Evolutionary conservation across 2,797 vertebrate genomes (phyloP).

Genomic region (Tarsius wallacei): DNA sequence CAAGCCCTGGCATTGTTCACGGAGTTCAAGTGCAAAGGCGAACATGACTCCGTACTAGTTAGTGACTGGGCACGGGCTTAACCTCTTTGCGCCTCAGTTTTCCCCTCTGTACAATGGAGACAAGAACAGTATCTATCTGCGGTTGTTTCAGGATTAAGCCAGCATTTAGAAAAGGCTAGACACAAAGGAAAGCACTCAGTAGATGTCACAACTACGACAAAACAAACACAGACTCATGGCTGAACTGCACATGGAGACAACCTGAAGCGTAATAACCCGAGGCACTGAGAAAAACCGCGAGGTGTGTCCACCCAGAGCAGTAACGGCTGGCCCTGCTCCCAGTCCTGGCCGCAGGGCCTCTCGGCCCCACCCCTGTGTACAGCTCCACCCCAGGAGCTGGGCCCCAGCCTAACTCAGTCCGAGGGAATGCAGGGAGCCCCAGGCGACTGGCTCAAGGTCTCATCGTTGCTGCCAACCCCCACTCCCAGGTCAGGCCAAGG

Average conservation of each 20-base stretch:
- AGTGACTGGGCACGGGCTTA: rapidly evolving
- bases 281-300: rapidly evolving
- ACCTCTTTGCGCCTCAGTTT: not conserved
- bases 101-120: not conserved
- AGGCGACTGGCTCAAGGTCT: not conserved
- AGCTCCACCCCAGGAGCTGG: not conserved
- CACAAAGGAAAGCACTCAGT: not conserved
- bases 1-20: not conserved
- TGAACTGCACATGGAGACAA: rapidly evolving
- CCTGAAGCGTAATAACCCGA: rapidly evolving
- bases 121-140: not conserved
- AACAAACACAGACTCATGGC: not conserved
- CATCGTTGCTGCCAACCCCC: not conserved
- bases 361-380: not conserved
- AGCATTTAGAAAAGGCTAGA: not conserved
- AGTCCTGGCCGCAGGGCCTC: not conserved
- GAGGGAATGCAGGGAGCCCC: not conserved
- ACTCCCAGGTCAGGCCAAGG: not conserved
- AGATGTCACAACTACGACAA: not conserved
- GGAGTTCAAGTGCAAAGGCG: not conserved
- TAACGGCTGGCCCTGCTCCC: not conserved
- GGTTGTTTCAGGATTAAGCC: not conserved
- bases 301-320: not conserved
- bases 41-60: not conserved
- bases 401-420: not conserved